Evolutionary conservation across 2,113 vertebrate genomes (phyloP).

Genomic region (Thomomys bottae): DNA sequence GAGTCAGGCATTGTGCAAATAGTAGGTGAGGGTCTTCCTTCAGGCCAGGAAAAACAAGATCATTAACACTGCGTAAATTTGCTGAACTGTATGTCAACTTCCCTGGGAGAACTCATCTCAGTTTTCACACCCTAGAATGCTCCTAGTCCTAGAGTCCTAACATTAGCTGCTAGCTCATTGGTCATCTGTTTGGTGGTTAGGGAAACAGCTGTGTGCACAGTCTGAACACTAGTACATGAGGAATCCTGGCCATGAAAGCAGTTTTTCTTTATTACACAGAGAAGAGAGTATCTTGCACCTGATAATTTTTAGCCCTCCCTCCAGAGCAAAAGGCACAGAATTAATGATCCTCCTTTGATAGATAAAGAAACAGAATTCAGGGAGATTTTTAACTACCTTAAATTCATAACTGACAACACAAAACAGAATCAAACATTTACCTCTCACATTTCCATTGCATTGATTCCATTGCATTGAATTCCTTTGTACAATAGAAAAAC

Average conservation of each 20-base stretch:
- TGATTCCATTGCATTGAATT: background rate
- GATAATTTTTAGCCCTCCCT: background rate
- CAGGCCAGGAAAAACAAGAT: background rate
- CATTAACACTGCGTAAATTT: background rate
- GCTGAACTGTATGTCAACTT: background rate
- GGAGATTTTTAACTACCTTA: background rate
- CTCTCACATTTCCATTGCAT: background rate
- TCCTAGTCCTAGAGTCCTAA: background rate
- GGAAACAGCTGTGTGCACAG: background rate
- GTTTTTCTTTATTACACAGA: background rate
- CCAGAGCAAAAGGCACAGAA: background rate
- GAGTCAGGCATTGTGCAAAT: background rate
- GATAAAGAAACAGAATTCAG: conserved; percentile 9
- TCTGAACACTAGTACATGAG: background rate
- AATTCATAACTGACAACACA: background rate
- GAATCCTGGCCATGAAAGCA: background rate
- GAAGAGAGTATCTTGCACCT: background rate
- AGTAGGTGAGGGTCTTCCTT: background rate
- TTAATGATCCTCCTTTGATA: background rate
- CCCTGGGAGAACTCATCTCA: background rate
- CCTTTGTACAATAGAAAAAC: background rate
- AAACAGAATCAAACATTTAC: background rate
- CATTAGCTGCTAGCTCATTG: background rate
- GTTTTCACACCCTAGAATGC: background rate
- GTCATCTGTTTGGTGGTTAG: background rate